Conservation (phyloP, 2,113 vertebrate species). For the Sciurus niger region DNA sequence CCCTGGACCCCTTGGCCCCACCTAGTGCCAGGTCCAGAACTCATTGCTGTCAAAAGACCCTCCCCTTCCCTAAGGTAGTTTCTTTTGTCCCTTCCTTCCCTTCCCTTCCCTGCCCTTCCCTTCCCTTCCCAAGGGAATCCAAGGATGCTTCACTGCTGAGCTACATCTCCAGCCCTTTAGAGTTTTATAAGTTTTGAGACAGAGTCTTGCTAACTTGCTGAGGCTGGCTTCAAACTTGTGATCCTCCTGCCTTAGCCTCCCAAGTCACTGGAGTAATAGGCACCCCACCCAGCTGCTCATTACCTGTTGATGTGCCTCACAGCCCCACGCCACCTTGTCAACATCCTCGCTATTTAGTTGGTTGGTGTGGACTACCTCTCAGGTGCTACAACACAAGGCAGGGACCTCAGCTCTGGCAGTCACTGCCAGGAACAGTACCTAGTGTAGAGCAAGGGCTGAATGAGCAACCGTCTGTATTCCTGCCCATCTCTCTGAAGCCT, state of each 20-base stretch:
- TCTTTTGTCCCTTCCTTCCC: too few species aligned
- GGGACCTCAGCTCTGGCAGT: background rate
- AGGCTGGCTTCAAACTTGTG: too few species aligned
- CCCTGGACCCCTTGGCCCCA: background rate
- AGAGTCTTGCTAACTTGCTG: too few species aligned
- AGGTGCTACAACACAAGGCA: background rate
- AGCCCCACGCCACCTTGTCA: too few species aligned
- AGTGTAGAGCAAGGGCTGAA: background rate
- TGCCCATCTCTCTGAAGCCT: background rate
- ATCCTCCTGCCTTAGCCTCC: too few species aligned
- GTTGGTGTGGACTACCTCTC: background rate
- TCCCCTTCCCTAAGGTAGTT: background rate
- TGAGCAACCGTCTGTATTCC: background rate
- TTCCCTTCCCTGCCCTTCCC: too few species aligned
- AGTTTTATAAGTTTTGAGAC: too few species aligned
- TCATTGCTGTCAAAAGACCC: background rate
- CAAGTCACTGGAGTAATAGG: too few species aligned
- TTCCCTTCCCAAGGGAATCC: too few species aligned
- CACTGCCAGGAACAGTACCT: background rate
- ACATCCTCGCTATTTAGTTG: background rate
- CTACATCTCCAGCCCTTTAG: too few species aligned
- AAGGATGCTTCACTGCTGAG: too few species aligned
- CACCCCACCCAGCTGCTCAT: too few species aligned
- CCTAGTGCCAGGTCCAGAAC: background rate
- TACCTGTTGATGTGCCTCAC: background rate